phyloP scores from a whole-genome alignment of 2,113 vertebrate species.

The Sapayoa aenigma region DNA sequence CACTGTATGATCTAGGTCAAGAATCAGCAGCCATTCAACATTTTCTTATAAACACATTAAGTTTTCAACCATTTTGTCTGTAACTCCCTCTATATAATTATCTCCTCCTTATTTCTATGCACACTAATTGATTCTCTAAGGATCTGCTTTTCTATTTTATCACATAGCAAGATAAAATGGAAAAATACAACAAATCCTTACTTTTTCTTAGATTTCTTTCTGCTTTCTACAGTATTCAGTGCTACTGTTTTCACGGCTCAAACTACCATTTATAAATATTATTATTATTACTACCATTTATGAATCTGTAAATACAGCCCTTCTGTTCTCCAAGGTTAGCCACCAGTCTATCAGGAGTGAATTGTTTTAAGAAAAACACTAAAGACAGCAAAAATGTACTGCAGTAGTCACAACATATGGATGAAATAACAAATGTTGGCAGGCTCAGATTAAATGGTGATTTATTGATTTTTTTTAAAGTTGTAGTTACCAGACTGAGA shows the following conservation, averaged over 20 bases:
- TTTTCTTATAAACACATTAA: conserved; percentile 39
- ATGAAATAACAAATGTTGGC: conserved; percentile 1
- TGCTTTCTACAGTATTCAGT: background rate
- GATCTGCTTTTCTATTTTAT: conserved; percentile 51
- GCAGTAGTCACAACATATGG: background rate
- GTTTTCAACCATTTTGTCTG: conserved; percentile 56
- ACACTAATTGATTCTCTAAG: conserved; percentile 70
- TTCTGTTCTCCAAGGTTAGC: background rate
- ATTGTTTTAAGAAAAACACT: background rate
- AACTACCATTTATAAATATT: background rate
- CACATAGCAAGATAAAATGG: conserved; percentile 42
- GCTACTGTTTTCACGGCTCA: background rate
- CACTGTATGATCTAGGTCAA: conserved; percentile 33
- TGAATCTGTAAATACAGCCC: background rate
- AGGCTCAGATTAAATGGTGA: background rate
- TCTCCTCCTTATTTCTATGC: conserved; percentile 62
- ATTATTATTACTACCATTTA: background rate
- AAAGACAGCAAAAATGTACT: background rate
- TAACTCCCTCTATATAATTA: conserved; percentile 52
- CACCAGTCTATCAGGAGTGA: background rate
- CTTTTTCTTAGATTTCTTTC: background rate
- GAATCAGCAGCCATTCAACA: conserved; percentile 4
- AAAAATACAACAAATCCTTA: conserved; percentile 41
- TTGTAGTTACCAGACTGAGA: background rate
- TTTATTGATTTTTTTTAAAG: background rate